Conservation (phyloP, 2,113 vertebrate species). For the Chionis minor region DNA sequence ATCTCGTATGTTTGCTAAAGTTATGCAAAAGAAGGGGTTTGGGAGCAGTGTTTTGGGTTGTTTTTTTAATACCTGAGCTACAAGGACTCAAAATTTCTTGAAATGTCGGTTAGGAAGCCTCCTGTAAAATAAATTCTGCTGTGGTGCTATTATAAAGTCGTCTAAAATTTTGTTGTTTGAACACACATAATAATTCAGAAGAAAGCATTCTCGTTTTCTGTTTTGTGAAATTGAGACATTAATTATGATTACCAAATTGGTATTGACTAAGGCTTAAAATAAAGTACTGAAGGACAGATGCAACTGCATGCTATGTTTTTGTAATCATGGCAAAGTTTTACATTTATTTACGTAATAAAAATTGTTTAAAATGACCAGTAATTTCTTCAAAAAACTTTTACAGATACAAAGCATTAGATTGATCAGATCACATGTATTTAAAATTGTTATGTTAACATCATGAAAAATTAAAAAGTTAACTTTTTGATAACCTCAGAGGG, state of each 20-base stretch:
- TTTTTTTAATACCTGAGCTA: not conserved
- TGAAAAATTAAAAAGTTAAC: not conserved
- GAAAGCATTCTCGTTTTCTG: constrained; percentile 16
- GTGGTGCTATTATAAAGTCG: not conserved
- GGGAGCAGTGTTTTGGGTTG: fast-evolving
- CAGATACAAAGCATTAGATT: not conserved
- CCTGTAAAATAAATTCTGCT: not conserved
- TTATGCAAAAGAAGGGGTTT: not conserved
- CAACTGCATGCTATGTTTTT: not conserved
- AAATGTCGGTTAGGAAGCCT: not conserved
- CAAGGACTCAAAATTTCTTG: not conserved
- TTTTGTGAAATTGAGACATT: not conserved
- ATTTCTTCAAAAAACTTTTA: not conserved
- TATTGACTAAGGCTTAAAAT: not conserved
- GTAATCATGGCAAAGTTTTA: not conserved
- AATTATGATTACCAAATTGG: not conserved
- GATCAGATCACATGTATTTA: not conserved
- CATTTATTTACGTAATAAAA: not conserved
- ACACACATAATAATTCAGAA: not conserved
- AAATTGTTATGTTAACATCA: not conserved
- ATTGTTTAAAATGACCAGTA: not conserved
- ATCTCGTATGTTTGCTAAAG: not conserved
- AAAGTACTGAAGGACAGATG: not conserved
- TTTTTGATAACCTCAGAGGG: not conserved
- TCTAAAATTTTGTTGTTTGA: constrained; percentile 17